Percentiles rank a stretch among this genome's conserved stretches.
Evolutionary conservation across 2,113 vertebrate species (phyloP).

Genomic region (Xiphias gladius): DNA sequence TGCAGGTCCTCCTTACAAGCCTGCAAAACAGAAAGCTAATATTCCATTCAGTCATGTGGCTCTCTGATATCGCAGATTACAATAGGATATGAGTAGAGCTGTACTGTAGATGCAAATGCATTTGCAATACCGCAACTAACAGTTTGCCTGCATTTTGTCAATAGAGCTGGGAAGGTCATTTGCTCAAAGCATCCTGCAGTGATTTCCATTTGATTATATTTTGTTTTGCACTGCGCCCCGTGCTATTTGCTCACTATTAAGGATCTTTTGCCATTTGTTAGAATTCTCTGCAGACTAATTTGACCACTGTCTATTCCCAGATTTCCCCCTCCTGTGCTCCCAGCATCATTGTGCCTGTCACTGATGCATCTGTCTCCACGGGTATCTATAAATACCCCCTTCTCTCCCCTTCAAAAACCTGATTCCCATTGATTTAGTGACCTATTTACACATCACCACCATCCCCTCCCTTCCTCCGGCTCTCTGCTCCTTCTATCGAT

Average conservation of each 20-base stretch:
- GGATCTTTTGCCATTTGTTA: conserved; percentile 64
- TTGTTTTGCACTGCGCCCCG: conserved; percentile 49
- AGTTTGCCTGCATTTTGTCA: conserved; percentile 63
- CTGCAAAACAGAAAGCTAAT: conserved; percentile 59
- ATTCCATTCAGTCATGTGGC: conserved; percentile 51
- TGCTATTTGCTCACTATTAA: conserved; percentile 56
- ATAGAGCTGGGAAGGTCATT: conserved; percentile 73
- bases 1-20: conserved; percentile 45
- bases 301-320: conserved; percentile 59
- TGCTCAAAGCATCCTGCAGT: conserved; percentile 65
- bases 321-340: conserved; percentile 43
- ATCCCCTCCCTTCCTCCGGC: conserved; percentile 59
- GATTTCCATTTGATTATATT: conserved; percentile 74
- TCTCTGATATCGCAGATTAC: conserved; percentile 65
- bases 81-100: conserved; percentile 61
- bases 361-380: conserved; percentile 78
- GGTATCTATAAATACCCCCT: conserved; percentile 82
- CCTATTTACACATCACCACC: conserved; percentile 84
- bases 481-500: conserved; percentile 61
- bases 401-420: conserved; percentile 83
- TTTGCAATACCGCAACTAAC: conserved; percentile 51
- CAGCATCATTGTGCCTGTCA: conserved; percentile 74
- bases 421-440: conserved; percentile 88
- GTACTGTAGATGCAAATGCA: conserved; percentile 67
- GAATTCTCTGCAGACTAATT: conserved; percentile 71